Percentiles rank a stretch among this genome's conserved stretches.
Evolutionary conservation across 1,140 invertebrate species (phyloP).

Genomic region (Chionoecetes opilio): DNA sequence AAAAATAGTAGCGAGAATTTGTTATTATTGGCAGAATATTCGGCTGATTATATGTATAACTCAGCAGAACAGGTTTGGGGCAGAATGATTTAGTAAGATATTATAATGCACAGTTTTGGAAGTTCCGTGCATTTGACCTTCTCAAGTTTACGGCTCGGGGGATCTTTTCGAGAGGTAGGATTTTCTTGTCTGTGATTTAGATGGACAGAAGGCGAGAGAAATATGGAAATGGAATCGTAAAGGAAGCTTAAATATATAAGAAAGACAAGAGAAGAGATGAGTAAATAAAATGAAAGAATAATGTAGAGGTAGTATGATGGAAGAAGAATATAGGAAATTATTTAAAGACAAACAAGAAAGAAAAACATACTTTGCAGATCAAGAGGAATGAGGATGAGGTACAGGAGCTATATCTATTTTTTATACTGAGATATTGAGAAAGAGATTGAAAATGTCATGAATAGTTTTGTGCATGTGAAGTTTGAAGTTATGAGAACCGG

Average conservation of each 20-base stretch:
- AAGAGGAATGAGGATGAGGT: not conserved
- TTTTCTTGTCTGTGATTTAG: too few relatives aligned
- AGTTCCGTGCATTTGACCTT: not conserved
- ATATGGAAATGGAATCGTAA: too few relatives aligned
- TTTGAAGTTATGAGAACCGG: not conserved
- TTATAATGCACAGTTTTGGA: not conserved
- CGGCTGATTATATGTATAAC: not conserved
- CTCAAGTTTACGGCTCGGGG: not conserved
- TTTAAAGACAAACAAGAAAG: not conserved
- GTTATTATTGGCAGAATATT: constrained; percentile 5
- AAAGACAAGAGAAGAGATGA: too few relatives aligned
- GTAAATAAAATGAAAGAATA: too few relatives aligned
- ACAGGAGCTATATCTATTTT: not conserved
- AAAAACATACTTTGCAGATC: not conserved
- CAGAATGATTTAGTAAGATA: not conserved
- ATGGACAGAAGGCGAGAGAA: too few relatives aligned
- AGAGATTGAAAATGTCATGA: not conserved
- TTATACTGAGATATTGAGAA: not conserved
- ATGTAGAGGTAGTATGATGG: not conserved
- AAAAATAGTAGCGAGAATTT: not conserved
- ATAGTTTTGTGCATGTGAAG: not conserved
- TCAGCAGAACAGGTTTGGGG: not conserved
- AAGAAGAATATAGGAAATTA: not conserved
- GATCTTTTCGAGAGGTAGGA: not conserved
- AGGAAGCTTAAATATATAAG: too few relatives aligned